Base-by-base conservation (phyloP, 2,797 vertebrate species). In the Erpetoichthys calabaricus region DNA sequence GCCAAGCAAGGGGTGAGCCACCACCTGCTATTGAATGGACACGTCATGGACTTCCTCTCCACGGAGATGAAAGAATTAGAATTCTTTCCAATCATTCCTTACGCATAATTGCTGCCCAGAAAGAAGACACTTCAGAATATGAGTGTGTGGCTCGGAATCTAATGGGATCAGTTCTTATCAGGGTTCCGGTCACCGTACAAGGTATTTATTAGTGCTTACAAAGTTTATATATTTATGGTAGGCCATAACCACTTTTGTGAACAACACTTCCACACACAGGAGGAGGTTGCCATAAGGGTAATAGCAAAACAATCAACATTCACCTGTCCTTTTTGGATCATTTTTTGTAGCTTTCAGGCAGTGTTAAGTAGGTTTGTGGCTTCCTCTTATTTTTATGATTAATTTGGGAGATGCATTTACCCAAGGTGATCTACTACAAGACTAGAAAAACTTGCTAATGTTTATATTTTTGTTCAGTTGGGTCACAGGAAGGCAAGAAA, bases 101-200 rank as follows among this genome's bases (percentile, higher is more conserved):
- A 53, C 78, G 73, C 44, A 71, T 99, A 46, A 67, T 73, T 8
- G 72, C 79, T 1, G 82, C 84, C 7, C 87, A 67, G 62, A 89
- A 87, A 67, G 90, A 94, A 70, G 94, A 99, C 70, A 97, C 93
- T 0, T 73, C 91, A 0, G 77, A 91, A 45, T 99, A 97, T n/a
- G 84, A 96, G 70, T 99, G 96, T 1, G 81, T 91, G 42, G 94
- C 95, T 6, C 86, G 90, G 64, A 99, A 99, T 59, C 55, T 89
- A 3, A 80, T 98, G 63, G 95, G 95, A 6, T 94, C 92, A 0
- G 86, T 87, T 51, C 77, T 90, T 51, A 74, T 83, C 66, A 79
- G 80, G 44, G 85, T 83, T 2, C 63, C 82, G 0, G 70, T 99
- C 8, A 91, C 86, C 51, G 86, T 99, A 2, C 86, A 83, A 63